phyloP scores from a whole-genome alignment of 2,797 vertebrate species.

The Phoeniculus purpureus region DNA sequence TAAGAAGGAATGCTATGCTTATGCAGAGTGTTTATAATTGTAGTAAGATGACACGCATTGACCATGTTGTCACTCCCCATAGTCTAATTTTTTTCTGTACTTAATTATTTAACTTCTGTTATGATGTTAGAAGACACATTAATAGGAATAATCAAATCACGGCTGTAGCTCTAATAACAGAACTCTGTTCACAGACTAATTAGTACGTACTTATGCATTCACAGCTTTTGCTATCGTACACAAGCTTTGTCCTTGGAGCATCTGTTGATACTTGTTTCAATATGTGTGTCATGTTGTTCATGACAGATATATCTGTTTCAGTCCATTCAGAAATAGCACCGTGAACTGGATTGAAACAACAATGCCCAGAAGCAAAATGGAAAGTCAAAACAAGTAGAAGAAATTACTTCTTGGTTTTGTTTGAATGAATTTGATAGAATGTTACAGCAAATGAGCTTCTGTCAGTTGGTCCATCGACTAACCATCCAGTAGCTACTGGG shows the following conservation, averaged over 20 bases:
- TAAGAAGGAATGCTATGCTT: conserved; percentile 5
- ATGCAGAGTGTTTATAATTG: neutral
- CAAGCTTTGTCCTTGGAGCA: conserved; percentile 8
- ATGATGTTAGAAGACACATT: neutral
- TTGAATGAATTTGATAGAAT: neutral
- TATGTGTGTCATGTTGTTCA: neutral
- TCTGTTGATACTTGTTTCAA: conserved; percentile 32
- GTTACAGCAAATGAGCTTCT: neutral
- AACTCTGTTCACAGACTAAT: neutral
- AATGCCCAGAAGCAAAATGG: conserved; percentile 23
- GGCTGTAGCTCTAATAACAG: neutral
- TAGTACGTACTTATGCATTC: neutral
- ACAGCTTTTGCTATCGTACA: neutral
- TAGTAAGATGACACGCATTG: neutral
- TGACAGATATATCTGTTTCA: neutral
- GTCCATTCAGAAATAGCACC: neutral
- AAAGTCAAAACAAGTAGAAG: conserved; percentile 1
- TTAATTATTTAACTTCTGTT: conserved; percentile 6
- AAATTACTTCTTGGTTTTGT: neutral
- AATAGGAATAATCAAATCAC: neutral
- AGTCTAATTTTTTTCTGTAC: neutral
- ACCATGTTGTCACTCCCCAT: neutral
- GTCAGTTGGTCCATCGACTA: neutral
- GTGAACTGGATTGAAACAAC: conserved; percentile 31
- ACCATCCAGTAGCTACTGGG: neutral